Evolutionary conservation across 2,797 vertebrate species (phyloP).

Genomic region (Neosilurus hyrtlii): DNA sequence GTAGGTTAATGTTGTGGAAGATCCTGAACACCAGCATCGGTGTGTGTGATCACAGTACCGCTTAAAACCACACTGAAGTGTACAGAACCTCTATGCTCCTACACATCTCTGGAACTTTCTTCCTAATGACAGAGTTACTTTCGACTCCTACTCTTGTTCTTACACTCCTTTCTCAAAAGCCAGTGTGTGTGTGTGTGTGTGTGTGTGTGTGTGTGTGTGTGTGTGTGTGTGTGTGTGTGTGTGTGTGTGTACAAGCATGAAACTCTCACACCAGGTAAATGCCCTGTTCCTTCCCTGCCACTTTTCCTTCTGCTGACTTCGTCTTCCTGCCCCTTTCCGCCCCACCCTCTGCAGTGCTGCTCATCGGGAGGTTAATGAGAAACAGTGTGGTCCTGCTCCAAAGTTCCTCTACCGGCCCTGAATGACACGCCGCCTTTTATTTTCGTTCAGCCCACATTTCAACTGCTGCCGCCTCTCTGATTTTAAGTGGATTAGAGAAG

Average conservation of each 20-base stretch:
- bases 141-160: background rate
- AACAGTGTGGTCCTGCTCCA: slow-evolving; percentile 60
- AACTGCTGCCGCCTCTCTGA: slow-evolving; percentile 37
- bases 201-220: background rate
- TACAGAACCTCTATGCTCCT: no score
- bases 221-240: background rate
- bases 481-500: slow-evolving; percentile 60
- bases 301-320: slow-evolving; percentile 18
- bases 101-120: background rate
- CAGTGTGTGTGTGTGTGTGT: background rate
- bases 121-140: background rate
- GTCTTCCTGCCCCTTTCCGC: background rate
- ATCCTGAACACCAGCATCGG: no score
- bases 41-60: no score
- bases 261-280: slow-evolving; percentile 22
- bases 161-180: background rate
- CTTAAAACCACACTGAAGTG: no score
- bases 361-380: slow-evolving; percentile 71
- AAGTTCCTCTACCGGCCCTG: slow-evolving; percentile 59
- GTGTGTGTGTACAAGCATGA: background rate
- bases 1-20: no score
- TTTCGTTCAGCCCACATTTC: slow-evolving; percentile 61
- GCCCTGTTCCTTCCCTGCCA: background rate
- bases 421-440: slow-evolving; percentile 34
- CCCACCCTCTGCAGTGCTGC: slow-evolving; percentile 22